Base-by-base conservation (phyloP, 2,797 vertebrate genomes). In the Pangasius macronema region DNA sequence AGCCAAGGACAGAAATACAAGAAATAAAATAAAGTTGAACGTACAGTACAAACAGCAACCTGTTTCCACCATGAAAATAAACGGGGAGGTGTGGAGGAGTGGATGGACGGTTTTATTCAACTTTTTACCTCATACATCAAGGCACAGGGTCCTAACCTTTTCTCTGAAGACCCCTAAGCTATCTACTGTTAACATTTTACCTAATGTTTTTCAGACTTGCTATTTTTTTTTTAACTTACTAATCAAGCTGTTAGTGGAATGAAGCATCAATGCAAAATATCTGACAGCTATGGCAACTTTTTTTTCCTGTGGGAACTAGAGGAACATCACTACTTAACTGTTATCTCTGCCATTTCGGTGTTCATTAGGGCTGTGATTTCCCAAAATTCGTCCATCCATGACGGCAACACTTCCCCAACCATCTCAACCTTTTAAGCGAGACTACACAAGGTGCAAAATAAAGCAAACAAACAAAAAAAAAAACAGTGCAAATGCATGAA, bases 381-480 rank as follows among this genome's bases (percentile, higher is more conserved):
- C 36, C 27, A 16, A 81, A 87, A 61, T 87, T 9, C n/a, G 57
- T 88, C 46, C 55, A 75, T 75, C 49, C 57, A 49, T 82, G 68
- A 82, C 27, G 6, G 33, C 36, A 14, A 63, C 33, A 55, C 42
- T 55, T 86, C 46, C 76, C 55, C 22, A 85, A 73, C 39, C 27
- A n/a, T 83, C 53, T 83, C 63, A 24, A 65, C 5, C 27, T 81
- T 84, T 89, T 79, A 82, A 85, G 42, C 85, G 14, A 33, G 42
- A 85, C 46, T 79, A 87, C 39, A 86, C 87, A 83, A 94, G 92
- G 94, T 95, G 95, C 95, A 95, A 95, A 95, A 94, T 91, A 87
- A 94, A 94, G 93, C 92, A 90, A 93, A 92, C 91, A 93, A 91
- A 16, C 6, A 33, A 27, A 39, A 75, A 79, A 33, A 92, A 92